Evolutionary conservation across 2,888 invertebrate genomes (phyloP).

Genomic region (Cryptocephalus primarius): DNA sequence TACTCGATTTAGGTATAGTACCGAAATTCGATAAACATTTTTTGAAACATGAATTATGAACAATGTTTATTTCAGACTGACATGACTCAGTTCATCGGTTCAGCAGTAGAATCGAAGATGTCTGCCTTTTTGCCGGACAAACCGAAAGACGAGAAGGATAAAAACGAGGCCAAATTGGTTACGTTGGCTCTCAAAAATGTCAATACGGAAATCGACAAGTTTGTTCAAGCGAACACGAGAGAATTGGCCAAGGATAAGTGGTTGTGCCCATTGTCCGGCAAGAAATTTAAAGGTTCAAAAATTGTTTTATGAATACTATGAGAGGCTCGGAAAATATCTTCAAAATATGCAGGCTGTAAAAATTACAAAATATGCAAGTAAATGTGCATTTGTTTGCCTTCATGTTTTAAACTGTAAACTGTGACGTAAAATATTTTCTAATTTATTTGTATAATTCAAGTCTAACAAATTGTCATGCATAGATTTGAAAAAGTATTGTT

Average conservation of each 20-base stretch:
- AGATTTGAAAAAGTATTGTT: no score
- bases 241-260: slow-evolving; percentile 97
- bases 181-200: slow-evolving; percentile 39
- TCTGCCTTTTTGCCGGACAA: slow-evolving; percentile 75
- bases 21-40: no score
- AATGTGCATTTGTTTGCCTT: slow-evolving; percentile 1
- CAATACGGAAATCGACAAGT: slow-evolving; percentile 78
- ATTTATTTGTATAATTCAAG: no score
- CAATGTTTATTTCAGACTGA: slow-evolving; percentile 42
- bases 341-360: no score
- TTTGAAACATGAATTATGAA: no score
- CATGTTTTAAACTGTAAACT: no score
- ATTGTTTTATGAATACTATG: no score
- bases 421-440: no score
- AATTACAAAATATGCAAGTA: no score
- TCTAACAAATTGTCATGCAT: no score
- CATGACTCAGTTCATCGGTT: slow-evolving; percentile 63
- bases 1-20: no score
- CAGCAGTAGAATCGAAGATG: slow-evolving; percentile 83
- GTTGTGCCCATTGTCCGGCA: slow-evolving; percentile 96
- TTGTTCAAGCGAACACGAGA: slow-evolving; percentile 90
- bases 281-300: slow-evolving; percentile 77
- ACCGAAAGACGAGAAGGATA: slow-evolving; percentile 57
- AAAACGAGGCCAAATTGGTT: slow-evolving; percentile 38
- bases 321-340: no score